These are phyloP conservation scores for Ichneumon xanthorius DNA, from an alignment of 2,888 invertebrate species.

Conservation along the genomic window DNA sequence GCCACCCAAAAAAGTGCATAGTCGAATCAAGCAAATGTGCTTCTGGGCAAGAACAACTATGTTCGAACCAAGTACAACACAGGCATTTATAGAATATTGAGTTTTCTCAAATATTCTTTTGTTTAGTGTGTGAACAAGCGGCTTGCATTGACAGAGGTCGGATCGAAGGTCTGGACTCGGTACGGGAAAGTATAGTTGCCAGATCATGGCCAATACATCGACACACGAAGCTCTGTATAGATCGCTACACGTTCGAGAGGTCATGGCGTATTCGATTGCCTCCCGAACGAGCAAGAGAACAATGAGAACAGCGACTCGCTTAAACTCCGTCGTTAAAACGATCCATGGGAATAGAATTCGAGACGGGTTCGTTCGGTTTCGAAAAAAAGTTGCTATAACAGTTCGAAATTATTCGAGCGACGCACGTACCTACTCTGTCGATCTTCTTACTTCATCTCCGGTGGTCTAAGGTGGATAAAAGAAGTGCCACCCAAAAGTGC, in stretches of 20 bases:
- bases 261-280: slow-evolving; percentile 29
- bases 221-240: neutral
- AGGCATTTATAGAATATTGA: no score
- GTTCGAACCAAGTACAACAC: no score
- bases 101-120: neutral
- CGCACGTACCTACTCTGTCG: neutral
- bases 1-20: no score
- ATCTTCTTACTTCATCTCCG: slow-evolving; percentile 4
- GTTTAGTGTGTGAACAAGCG: neutral
- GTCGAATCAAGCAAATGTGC: no score
- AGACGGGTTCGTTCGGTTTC: slow-evolving; percentile 65
- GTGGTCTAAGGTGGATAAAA: neutral
- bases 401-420: slow-evolving; percentile 52
- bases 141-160: neutral
- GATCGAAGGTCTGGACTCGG: neutral
- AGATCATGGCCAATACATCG: slow-evolving; percentile 25
- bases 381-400: slow-evolving; percentile 71
- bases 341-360: slow-evolving; percentile 73
- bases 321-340: slow-evolving; percentile 23
- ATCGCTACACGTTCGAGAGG: slow-evolving; percentile 21
- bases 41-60: no score
- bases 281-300: slow-evolving; percentile 23
- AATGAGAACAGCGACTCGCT: slow-evolving; percentile 3
- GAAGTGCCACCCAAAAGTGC: slow-evolving; percentile 40
- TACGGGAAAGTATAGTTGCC: slow-evolving; percentile 21